Evolutionary conservation across 2,113 vertebrate genomes (phyloP).

Genomic region (Rhegmatorhina hoffmannsi): DNA sequence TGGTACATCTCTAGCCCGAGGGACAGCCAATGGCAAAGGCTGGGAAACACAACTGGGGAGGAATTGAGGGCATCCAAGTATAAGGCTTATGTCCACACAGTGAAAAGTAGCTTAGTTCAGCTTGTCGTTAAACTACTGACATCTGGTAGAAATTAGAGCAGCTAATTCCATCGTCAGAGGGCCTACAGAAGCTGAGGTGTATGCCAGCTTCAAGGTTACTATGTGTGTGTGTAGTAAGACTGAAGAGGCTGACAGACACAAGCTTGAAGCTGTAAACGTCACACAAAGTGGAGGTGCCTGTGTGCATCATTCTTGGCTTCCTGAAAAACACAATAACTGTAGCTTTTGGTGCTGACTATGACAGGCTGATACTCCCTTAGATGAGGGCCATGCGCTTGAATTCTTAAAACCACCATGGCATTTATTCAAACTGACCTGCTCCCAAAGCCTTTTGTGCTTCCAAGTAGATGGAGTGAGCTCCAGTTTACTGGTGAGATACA

Average conservation of each 20-base stretch:
- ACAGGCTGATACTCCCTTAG: background rate
- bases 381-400: background rate
- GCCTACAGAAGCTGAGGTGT: background rate
- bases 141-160: background rate
- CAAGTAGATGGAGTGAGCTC: background rate
- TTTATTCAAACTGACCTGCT: background rate
- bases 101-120: constrained; percentile 48
- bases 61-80: background rate
- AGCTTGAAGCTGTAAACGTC: background rate
- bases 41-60: fast-evolving
- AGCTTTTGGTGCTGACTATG: background rate
- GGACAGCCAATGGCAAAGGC: background rate
- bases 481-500: background rate
- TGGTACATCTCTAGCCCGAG: fast-evolving
- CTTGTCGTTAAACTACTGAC: background rate
- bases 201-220: background rate
- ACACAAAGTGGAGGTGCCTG: background rate
- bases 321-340: background rate
- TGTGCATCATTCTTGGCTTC: background rate
- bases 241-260: background rate
- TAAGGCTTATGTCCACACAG: background rate
- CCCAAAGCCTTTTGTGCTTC: background rate
- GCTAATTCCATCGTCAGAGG: background rate
- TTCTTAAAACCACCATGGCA: background rate
- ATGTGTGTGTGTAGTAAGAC: background rate